phyloP scores from a whole-genome alignment of 2,888 invertebrate species.

The Mesopsocus fuscifrons region DNA sequence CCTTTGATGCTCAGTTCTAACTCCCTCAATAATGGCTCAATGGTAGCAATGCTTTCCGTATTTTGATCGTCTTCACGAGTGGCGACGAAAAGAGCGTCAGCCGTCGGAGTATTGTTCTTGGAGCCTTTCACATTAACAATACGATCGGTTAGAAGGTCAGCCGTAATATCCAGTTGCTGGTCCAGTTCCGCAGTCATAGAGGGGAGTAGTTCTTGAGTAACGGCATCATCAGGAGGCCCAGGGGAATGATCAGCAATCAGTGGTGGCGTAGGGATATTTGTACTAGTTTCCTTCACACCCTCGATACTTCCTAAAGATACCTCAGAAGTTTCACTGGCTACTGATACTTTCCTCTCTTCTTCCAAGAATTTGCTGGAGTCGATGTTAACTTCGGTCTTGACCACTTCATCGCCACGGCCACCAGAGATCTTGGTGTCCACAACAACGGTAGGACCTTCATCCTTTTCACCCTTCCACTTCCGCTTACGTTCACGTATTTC shows the following conservation, averaged over 20 bases:
- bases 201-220: constrained; percentile 17
- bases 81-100: constrained; percentile 39
- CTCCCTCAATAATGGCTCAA: constrained; percentile 36
- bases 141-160: constrained; percentile 31
- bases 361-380: background rate
- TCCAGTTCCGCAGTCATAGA: constrained; percentile 22
- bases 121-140: constrained; percentile 34
- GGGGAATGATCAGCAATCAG: constrained; percentile 18
- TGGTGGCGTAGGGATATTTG: constrained; percentile 12
- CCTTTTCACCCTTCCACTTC: constrained; percentile 7
- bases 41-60: constrained; percentile 31
- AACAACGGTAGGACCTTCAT: background rate
- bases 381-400: constrained; percentile 1
- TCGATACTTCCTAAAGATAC: constrained; percentile 8
- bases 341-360: constrained; percentile 7
- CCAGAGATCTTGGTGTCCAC: background rate
- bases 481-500: constrained; percentile 11
- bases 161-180: constrained; percentile 32
- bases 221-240: constrained; percentile 19
- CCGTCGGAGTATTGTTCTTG: constrained; percentile 33
- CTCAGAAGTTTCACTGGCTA: constrained; percentile 10
- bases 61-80: constrained; percentile 35
- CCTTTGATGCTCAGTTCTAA: constrained; percentile 30
- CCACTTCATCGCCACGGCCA: constrained; percentile 2
- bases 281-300: constrained; percentile 8